Percentiles rank a stretch among this genome's conserved stretches.
Evolutionary conservation across 1,140 invertebrate species (phyloP).

Genomic region (Ostrea denselamellosa): DNA sequence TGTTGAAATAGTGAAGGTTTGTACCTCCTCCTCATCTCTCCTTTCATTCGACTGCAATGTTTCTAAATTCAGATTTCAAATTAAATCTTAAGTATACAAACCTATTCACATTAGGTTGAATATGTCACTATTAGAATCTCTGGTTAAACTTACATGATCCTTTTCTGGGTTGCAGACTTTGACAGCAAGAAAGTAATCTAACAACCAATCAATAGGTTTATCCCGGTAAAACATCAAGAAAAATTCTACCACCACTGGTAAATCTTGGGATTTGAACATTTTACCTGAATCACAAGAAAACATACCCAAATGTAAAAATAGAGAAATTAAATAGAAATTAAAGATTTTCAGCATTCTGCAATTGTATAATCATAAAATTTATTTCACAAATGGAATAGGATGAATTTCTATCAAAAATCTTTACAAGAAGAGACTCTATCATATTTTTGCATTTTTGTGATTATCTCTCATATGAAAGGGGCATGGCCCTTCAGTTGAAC

Average conservation of each 20-base stretch:
- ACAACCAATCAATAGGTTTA: slow-evolving; percentile 97
- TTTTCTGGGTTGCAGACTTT: slow-evolving; percentile 88
- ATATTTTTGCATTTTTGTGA: too few relatives aligned
- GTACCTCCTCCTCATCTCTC: slow-evolving; percentile 81
- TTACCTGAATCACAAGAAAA: slow-evolving; percentile 84
- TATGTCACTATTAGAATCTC: background rate
- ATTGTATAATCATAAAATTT: too few relatives aligned
- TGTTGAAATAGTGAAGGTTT: slow-evolving; percentile 97
- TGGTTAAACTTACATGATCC: slow-evolving; percentile 73
- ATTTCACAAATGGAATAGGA: too few relatives aligned
- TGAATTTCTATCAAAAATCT: too few relatives aligned
- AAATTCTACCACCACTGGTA: slow-evolving; percentile 94
- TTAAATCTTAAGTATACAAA: background rate
- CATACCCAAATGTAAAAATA: background rate
- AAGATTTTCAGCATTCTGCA: too few relatives aligned
- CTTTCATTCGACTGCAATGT: slow-evolving; percentile 85
- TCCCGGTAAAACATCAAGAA: slow-evolving; percentile 97
- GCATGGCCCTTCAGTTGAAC: too few relatives aligned
- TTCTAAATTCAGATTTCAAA: slow-evolving; percentile 84
- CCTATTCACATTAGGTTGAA: background rate
- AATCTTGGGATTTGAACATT: slow-evolving; percentile 93
- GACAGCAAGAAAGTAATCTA: slow-evolving; percentile 93
- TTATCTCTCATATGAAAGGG: too few relatives aligned
- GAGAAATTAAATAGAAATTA: too few relatives aligned
- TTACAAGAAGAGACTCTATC: too few relatives aligned